Evolutionary conservation across 2,888 invertebrate genomes (phyloP).

Genomic region (Apoda limacodes): DNA sequence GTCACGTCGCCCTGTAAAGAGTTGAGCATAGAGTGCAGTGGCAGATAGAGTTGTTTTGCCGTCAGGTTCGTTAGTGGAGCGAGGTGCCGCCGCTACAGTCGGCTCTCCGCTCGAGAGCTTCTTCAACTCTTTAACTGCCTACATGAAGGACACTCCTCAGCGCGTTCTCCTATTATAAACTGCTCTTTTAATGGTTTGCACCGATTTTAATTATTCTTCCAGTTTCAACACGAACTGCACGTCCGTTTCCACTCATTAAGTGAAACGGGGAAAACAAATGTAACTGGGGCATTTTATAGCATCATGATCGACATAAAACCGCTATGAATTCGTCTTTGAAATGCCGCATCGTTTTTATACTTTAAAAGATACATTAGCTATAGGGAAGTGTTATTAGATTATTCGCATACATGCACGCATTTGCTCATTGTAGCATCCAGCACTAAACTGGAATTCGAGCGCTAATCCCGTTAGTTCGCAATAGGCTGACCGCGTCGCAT

Average conservation of each 20-base stretch:
- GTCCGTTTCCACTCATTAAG: too few species aligned
- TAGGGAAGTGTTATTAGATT: constrained; percentile 20
- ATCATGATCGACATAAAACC: too few species aligned
- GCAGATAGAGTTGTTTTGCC: constrained; percentile 34
- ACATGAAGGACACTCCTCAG: constrained; percentile 63
- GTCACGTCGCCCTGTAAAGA: too few species aligned
- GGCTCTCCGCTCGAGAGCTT: constrained; percentile 60
- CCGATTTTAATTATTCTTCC: constrained; percentile 62
- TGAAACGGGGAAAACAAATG: too few species aligned
- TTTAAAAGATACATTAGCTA: too few species aligned
- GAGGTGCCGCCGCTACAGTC: constrained; percentile 59
- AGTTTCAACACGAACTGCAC: constrained; percentile 44
- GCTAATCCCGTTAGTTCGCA: constrained; percentile 60
- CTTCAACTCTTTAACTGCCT: constrained; percentile 70
- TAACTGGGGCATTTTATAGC: too few species aligned
- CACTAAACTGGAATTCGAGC: constrained; percentile 49
- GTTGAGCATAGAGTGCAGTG: constrained; percentile 26
- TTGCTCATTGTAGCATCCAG: constrained; percentile 35
- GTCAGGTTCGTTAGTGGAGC: constrained; percentile 61
- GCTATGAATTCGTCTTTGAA: too few species aligned
- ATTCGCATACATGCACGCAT: constrained; percentile 26
- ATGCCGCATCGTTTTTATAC: too few species aligned
- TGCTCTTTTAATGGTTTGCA: constrained; percentile 66
- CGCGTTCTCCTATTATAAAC: constrained; percentile 67
- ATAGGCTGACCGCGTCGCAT: constrained; percentile 49